Base-by-base conservation (phyloP, 1,140 invertebrate species). In the Temnothorax nylanderi region DNA sequence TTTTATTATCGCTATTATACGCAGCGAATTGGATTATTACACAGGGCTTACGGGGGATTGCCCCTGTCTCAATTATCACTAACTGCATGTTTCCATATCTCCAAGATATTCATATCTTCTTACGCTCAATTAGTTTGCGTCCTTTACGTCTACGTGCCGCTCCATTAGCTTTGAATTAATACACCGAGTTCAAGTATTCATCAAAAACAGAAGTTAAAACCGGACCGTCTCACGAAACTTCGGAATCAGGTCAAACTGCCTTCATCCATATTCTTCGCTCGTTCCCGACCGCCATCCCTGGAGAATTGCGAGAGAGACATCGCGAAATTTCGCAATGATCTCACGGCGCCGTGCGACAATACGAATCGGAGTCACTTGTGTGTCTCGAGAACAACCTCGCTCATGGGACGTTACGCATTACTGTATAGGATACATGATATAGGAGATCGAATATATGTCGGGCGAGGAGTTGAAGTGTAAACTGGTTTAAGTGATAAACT, bases 181-280 rank as follows among this genome's bases (percentile, higher is more conserved):
- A 76, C 54, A 56, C 37, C 76, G 18, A 51, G 64, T 69, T 81
- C 76, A 69, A 81, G 51, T 60, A 67, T 86, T 81, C 85, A 58
- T 86, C 64, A 81, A 67, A 86, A 86, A 60, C 49, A 62, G 26
- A 86, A 86, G 49, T 69, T 80, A 49, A 65, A 80, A 37, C n/a
- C 26, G 37, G 10, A 34, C 37, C 62, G n/a, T 49, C n/a, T 37
- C 76, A 11, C 41, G 51, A 81, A 86, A 86, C 76, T 86, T 86
- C 44, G 26, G 44, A 86, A 86, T 81, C 76, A 60, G 75, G 75
- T 58, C 56, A 44, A 67, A 77, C 49, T 64, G 75, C 47, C 37
- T 86, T 64, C 84, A 80, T 86, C 84, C 56, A 80, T 64, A 67
- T 78, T 80, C 84, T 75, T 86, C 76, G 18, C 41, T 56, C 76